phyloP scores from a whole-genome alignment of 2,797 vertebrate species.

The Sebastolobus altivelis region DNA sequence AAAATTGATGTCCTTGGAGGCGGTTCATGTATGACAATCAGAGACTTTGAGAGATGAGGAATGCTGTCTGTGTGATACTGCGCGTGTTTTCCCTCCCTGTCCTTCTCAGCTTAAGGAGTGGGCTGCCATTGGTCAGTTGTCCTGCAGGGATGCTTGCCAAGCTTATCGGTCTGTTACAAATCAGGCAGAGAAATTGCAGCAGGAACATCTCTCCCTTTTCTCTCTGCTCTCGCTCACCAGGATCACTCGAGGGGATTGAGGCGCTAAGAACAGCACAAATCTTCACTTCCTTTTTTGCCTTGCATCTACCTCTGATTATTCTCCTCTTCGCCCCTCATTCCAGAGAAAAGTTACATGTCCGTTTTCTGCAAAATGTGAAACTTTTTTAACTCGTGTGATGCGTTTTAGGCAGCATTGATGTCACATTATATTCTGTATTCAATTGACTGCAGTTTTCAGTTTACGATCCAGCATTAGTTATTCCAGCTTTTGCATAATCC shows the following conservation, averaged over 20 bases:
- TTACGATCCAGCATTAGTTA: slow-evolving; percentile 31
- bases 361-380: slow-evolving; percentile 7
- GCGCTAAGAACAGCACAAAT: slow-evolving; percentile 67
- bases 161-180: slow-evolving; percentile 78
- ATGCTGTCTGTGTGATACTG: slow-evolving; percentile 35
- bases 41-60: slow-evolving; percentile 54
- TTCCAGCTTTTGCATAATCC: slow-evolving; percentile 44
- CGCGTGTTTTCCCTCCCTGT: slow-evolving; percentile 2
- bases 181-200: slow-evolving; percentile 77
- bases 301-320: slow-evolving; percentile 40
- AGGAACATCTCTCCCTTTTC: slow-evolving; percentile 56
- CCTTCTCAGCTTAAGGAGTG: slow-evolving; percentile 52
- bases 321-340: slow-evolving; percentile 16
- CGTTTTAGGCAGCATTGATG: slow-evolving; percentile 6
- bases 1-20: slow-evolving; percentile 76
- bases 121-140: slow-evolving; percentile 69
- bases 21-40: slow-evolving; percentile 75
- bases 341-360: slow-evolving; percentile 31
- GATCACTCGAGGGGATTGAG: slow-evolving; percentile 70
- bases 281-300: slow-evolving; percentile 50
- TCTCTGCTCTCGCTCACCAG: slow-evolving; percentile 57
- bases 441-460: slow-evolving; percentile 25
- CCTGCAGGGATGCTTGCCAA: slow-evolving; percentile 71
- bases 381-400: slow-evolving; percentile 12
- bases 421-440: slow-evolving; percentile 10